Base-by-base conservation (phyloP, 2,888 invertebrate species). In the Lathronympha strigana region DNA sequence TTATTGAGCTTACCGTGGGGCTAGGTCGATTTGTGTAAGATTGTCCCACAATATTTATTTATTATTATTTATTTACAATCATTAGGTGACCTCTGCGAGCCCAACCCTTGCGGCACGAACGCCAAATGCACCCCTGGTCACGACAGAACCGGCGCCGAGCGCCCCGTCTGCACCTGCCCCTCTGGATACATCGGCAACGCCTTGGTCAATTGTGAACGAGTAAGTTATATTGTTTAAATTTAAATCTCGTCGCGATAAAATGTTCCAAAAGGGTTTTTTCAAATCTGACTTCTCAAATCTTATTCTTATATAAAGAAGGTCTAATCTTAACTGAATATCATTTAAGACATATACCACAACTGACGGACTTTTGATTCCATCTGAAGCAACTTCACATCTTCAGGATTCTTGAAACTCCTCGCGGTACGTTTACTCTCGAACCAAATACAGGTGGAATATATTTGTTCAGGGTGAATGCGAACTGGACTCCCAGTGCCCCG, bases 81-180 rank as follows among this genome's bases (percentile, higher is more conserved):
- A n/a, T 4, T 68, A 96, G 97, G 94, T 79, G 97, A 97, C 78
- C 93, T 97, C 3, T 97, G 97, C 80, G 94, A 94, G 71, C 97
- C 97, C 0, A 97, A 97, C 88, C 97, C 97, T n/a, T 97, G 97
- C 73, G 97, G 97, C 43, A 87, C 88, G 13, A 95, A 95, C 77
- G 95, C 96, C 1, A 93, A 94, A 68, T 97, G 97, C 77, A 94
- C 95, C 17, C 97, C 97, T 0, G 97, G 97, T 2, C 95, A 95
- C 79, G 97, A 97, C 82, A 95, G 95, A 67, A 94, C 95, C 5
- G 96, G 96, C 47, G 94, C 94, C 61, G 97, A 97, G 76, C 93
- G 97, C 4, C 97, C 97, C 5, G 97, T 97, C 49, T 97, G 97
- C 81, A 97, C 96, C 9, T 97, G 97, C 78, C 94, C 95, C 13